phyloP scores from a whole-genome alignment of 1,140 invertebrate species.

The Hormaphis cornu region DNA sequence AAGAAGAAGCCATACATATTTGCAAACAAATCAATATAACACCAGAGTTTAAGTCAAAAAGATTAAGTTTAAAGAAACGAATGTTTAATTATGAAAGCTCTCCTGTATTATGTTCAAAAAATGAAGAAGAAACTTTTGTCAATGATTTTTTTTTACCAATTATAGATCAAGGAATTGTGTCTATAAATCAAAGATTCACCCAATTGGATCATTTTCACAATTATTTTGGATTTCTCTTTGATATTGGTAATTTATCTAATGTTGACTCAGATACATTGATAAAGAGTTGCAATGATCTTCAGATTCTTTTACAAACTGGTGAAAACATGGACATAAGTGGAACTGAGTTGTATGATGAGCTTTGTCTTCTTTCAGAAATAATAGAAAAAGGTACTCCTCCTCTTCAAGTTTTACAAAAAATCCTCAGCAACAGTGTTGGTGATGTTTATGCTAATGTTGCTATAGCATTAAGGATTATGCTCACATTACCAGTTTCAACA shows the following conservation, averaged over 20 bases:
- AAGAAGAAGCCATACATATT: not conserved
- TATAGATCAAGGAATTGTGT: not conserved
- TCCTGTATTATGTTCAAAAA: not conserved
- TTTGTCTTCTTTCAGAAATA: slow-evolving; percentile 13
- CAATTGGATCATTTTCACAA: not conserved
- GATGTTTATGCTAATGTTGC: not conserved
- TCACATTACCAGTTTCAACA: too few species aligned
- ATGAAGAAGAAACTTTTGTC: not conserved
- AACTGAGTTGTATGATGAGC: slow-evolving; percentile 2
- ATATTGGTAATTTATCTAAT: not conserved
- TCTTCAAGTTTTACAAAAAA: not conserved
- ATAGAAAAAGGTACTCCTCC: not conserved
- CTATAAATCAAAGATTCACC: not conserved
- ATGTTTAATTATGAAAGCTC: not conserved
- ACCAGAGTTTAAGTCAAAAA: not conserved
- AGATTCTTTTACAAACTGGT: not conserved
- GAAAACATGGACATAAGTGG: not conserved
- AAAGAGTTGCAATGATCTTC: not conserved
- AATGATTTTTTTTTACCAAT: not conserved
- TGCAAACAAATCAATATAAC: slow-evolving; percentile 3
- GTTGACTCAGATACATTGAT: not conserved
- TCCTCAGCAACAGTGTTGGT: not conserved
- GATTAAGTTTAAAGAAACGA: not conserved
- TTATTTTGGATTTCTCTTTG: not conserved
- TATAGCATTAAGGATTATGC: too few species aligned